A percentile compares a stretch with the other conserved stretches of the same genome.
These are phyloP conservation scores for Drosophila lowei DNA, from an alignment of 1,140 invertebrate species.

Conservation along the genomic window DNA sequence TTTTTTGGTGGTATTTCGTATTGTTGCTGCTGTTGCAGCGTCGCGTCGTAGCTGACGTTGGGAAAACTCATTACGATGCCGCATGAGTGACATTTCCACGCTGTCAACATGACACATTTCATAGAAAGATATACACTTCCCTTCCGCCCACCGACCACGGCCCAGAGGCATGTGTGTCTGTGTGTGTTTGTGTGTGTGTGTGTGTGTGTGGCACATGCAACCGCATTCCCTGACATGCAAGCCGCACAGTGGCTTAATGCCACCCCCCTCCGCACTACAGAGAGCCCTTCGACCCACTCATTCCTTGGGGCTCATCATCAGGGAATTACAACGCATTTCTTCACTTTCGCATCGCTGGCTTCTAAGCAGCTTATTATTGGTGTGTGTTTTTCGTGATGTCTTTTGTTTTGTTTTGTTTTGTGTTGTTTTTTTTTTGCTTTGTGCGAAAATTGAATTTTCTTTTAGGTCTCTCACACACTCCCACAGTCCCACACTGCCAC, in stretches of 20 bases:
- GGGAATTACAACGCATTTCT: constrained; percentile 79
- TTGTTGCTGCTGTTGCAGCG: constrained; percentile 1
- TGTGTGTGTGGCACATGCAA: constrained; percentile 46
- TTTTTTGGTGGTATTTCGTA: constrained; percentile 4
- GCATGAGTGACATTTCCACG: constrained; percentile 78
- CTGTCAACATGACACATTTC: constrained; percentile 80
- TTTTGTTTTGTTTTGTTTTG: constrained; percentile 33
- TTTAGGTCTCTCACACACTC: constrained; percentile 7
- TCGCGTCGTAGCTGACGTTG: constrained; percentile 35
- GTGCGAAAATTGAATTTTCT: constrained; percentile 75
- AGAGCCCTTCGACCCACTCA: constrained; percentile 7
- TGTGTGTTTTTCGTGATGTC: constrained; percentile 16
- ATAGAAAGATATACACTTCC: constrained; percentile 47
- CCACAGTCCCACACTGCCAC: background rate
- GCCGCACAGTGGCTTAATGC: constrained; percentile 61
- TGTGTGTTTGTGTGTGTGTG: background rate
- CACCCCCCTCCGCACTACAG: constrained; percentile 13
- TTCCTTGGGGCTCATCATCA: constrained; percentile 11
- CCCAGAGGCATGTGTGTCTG: background rate
- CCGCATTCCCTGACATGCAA: constrained; percentile 49
- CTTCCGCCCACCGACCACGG: background rate
- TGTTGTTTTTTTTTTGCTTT: constrained; percentile 10
- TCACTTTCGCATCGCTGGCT: constrained; percentile 77
- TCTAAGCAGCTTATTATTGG: constrained; percentile 75
- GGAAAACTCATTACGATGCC: constrained; percentile 76